Evolutionary conservation across 2,113 vertebrate genomes (phyloP).

Genomic region (Hiodon alosoides): DNA sequence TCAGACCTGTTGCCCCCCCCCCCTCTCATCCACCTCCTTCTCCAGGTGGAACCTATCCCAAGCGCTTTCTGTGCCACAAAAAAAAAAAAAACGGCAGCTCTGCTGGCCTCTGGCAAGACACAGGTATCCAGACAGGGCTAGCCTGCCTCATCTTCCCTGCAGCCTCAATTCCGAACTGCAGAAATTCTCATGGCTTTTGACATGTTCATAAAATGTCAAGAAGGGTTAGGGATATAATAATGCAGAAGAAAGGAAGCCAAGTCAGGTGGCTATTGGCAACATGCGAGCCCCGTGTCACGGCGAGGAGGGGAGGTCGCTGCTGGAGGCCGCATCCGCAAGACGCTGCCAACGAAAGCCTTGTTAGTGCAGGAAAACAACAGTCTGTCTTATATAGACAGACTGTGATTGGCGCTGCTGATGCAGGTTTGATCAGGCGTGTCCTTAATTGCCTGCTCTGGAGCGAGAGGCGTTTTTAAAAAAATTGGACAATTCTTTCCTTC

Average conservation of each 20-base stretch:
- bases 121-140: too few relatives aligned
- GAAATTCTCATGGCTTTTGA: too few relatives aligned
- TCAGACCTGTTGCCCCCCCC: slow-evolving; percentile 13
- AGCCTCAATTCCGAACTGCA: too few relatives aligned
- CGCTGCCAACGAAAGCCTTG: slow-evolving; percentile 20
- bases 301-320: background rate
- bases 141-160: background rate
- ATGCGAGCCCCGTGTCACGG: background rate
- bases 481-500: slow-evolving; percentile 29
- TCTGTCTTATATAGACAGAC: slow-evolving; percentile 16
- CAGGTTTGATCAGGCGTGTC: slow-evolving; percentile 24
- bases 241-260: background rate
- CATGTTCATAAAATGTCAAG: background rate
- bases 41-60: background rate
- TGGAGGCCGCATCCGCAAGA: slow-evolving; percentile 16
- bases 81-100: too few relatives aligned
- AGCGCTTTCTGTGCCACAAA: background rate
- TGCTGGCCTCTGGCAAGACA: background rate
- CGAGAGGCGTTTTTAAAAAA: slow-evolving; percentile 26
- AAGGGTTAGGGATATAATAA: background rate
- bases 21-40: background rate
- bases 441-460: slow-evolving; percentile 34
- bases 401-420: background rate
- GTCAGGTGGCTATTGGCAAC: background rate
- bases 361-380: slow-evolving; percentile 19